A percentile compares a stretch with the other conserved stretches of the same genome.
phyloP scores from a whole-genome alignment of 2,113 vertebrate genomes.

The Cyanoderma ruficeps region DNA sequence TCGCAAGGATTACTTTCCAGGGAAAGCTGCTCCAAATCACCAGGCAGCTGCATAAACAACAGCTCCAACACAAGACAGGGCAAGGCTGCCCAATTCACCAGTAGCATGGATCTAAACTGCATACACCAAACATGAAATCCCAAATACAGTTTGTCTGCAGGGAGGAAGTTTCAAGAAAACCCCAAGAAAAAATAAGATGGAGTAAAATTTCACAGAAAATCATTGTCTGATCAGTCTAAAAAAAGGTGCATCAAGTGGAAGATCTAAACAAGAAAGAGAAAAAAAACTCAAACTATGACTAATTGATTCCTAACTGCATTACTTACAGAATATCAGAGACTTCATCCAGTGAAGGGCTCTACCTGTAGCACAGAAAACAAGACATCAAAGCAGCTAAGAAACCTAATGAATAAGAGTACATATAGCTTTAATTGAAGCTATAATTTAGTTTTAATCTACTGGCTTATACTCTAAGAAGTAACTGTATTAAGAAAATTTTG shows the following conservation, averaged over 20 bases:
- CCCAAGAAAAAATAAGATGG: background rate
- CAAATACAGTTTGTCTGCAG: background rate
- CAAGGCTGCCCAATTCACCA: background rate
- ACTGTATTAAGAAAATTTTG: background rate
- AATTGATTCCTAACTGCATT: background rate
- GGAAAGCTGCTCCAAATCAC: background rate
- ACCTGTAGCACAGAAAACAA: background rate
- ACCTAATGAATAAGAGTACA: background rate
- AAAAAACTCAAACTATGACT: background rate
- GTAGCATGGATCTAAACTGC: background rate
- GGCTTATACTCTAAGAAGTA: background rate
- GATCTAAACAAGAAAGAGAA: background rate
- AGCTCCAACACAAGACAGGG: background rate
- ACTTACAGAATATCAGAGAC: background rate
- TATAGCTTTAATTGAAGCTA: background rate
- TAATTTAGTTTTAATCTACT: background rate
- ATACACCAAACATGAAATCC: background rate
- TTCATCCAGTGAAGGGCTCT: background rate
- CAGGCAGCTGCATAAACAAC: background rate
- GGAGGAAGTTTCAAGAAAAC: background rate
- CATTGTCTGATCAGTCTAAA: background rate
- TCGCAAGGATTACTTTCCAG: background rate
- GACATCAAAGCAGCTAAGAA: background rate
- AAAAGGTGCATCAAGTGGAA: background rate
- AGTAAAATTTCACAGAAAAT: background rate